These are phyloP conservation scores for Nyctereutes procyonoides DNA, from an alignment of 2,113 vertebrate genomes.

Conservation along the genomic window DNA sequence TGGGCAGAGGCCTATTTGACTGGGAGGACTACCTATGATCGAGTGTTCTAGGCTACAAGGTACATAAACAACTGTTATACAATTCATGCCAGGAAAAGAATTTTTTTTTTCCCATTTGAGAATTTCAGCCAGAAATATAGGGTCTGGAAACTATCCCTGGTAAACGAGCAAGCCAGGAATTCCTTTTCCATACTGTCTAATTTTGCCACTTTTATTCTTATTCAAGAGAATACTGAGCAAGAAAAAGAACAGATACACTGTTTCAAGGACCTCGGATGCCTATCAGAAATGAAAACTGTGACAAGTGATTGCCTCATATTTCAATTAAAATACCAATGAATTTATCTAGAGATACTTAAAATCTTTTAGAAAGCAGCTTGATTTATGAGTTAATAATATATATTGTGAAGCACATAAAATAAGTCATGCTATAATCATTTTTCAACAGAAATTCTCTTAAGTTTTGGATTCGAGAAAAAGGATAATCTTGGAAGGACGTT, in stretches of 20 bases:
- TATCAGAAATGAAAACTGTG: slow-evolving; percentile 39
- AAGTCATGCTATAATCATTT: slow-evolving; percentile 38
- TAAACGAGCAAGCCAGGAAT: slow-evolving; percentile 23
- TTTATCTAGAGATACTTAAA: slow-evolving; percentile 39
- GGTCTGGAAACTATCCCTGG: slow-evolving; percentile 46
- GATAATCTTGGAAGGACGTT: slow-evolving; percentile 61
- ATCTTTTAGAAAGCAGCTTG: slow-evolving; percentile 38
- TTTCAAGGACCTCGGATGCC: not conserved
- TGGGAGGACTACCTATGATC: not conserved
- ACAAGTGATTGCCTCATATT: not conserved
- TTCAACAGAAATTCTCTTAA: slow-evolving; percentile 36
- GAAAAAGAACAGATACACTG: slow-evolving; percentile 26
- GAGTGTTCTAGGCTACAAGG: not conserved
- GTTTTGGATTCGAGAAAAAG: slow-evolving; percentile 52
- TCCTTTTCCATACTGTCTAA: slow-evolving; percentile 8
- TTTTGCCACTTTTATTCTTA: slow-evolving; percentile 40
- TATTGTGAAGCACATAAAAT: slow-evolving; percentile 49
- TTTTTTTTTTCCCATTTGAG: not conserved
- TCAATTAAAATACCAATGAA: slow-evolving; percentile 70
- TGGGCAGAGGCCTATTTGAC: not conserved
- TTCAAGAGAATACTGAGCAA: slow-evolving; percentile 29
- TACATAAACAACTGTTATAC: not conserved
- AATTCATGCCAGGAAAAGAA: slow-evolving; percentile 13
- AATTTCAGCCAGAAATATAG: slow-evolving; percentile 36
- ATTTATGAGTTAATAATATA: slow-evolving; percentile 55